Conservation (phyloP, 2,888 invertebrate species). For the Lasioglossum zephyrum region DNA sequence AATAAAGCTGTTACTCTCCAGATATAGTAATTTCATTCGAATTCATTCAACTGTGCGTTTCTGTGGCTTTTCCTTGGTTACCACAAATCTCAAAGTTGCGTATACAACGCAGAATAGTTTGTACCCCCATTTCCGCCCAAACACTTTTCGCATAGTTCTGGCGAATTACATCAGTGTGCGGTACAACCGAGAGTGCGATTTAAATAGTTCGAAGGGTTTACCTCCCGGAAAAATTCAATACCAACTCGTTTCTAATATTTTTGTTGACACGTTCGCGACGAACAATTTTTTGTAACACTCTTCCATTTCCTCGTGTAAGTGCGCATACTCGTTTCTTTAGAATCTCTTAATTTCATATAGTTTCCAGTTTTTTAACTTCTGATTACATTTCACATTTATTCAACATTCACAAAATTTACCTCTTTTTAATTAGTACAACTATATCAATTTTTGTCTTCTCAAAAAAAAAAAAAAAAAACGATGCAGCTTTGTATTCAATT, state of each 20-base stretch:
- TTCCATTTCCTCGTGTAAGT: not conserved
- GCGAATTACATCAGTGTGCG: conserved; percentile 58
- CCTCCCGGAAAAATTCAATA: conserved; percentile 59
- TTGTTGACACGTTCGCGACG: not conserved
- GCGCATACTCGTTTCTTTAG: not conserved
- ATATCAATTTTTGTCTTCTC: not conserved
- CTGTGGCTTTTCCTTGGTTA: conserved; percentile 65
- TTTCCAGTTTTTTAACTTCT: not conserved
- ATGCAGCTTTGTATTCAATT: not conserved
- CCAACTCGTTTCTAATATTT: conserved; percentile 40
- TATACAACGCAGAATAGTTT: conserved; percentile 67
- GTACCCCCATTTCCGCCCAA: conserved; percentile 58
- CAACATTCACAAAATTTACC: not conserved
- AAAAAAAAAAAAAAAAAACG: too few relatives aligned
- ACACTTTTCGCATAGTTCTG: conserved; percentile 71
- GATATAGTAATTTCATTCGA: conserved; percentile 61
- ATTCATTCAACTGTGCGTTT: conserved; percentile 64
- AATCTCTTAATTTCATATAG: not conserved
- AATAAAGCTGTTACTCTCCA: conserved; percentile 53
- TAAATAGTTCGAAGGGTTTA: conserved; percentile 70
- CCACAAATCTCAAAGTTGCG: conserved; percentile 65
- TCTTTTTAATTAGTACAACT: not conserved
- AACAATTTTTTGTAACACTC: not conserved
- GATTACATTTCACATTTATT: not conserved
- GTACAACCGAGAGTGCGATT: conserved; percentile 61